phyloP scores from a whole-genome alignment of 2,797 vertebrate genomes.

The Lagocephalus sceleratus region DNA sequence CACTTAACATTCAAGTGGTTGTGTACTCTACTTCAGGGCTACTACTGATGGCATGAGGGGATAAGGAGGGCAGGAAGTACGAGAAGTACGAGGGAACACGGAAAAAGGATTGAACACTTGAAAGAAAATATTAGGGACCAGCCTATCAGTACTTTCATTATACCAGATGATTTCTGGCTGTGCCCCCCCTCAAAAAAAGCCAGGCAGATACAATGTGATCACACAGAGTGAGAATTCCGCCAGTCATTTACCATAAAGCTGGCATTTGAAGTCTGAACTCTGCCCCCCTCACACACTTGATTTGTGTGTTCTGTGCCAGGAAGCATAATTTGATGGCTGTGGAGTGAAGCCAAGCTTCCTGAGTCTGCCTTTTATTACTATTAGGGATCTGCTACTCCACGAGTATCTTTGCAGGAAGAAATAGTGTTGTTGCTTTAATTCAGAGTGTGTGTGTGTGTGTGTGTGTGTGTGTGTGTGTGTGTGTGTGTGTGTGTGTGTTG shows the following conservation, averaged over 20 bases:
- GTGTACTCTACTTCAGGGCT: slow-evolving; percentile 46
- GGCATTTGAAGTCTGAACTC: slow-evolving; percentile 65
- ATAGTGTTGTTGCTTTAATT: slow-evolving; percentile 36
- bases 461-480: no score
- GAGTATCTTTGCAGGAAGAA: slow-evolving; percentile 27
- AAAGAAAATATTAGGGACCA: slow-evolving; percentile 12
- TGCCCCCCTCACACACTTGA: slow-evolving; percentile 37
- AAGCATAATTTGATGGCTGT: slow-evolving; percentile 63
- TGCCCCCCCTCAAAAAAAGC: slow-evolving; percentile 38
- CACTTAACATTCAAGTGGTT: slow-evolving; percentile 74
- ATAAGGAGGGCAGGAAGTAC: slow-evolving; percentile 41
- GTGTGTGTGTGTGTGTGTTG: slow-evolving; percentile 17
- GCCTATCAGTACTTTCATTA: no score
- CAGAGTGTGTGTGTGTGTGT: slow-evolving; percentile 17
- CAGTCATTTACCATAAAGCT: slow-evolving; percentile 66
- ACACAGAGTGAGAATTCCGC: slow-evolving; percentile 62
- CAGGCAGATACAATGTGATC: slow-evolving; percentile 34
- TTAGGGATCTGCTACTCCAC: slow-evolving; percentile 56
- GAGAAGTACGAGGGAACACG: slow-evolving; percentile 1
- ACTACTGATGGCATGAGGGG: slow-evolving; percentile 60
- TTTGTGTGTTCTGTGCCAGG: slow-evolving; percentile 49
- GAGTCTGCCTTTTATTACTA: slow-evolving; percentile 59
- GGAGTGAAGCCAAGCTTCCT: slow-evolving; percentile 49
- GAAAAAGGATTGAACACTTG: background rate
- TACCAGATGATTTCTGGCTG: no score